phyloP scores from a whole-genome alignment of 2,797 vertebrate species.

The Podarcis lilfordi region DNA sequence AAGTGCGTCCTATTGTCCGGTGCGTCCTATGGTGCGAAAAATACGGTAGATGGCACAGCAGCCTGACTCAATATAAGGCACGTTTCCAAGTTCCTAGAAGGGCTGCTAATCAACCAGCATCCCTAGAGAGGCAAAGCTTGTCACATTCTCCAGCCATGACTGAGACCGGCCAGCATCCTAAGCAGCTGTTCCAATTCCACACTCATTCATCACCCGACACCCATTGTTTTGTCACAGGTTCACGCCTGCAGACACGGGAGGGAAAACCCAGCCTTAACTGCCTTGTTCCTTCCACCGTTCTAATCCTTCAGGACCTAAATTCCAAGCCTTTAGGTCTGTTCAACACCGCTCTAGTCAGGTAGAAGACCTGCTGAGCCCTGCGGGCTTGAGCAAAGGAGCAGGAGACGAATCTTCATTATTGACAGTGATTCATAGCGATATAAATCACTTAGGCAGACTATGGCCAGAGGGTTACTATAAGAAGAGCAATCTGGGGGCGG shows the following conservation, averaged over 20 bases:
- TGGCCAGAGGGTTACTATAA: not conserved
- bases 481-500: not conserved
- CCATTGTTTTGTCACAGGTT: constrained; percentile 3
- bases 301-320: not conserved
- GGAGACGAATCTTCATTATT: not conserved
- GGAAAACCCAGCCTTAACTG: not conserved
- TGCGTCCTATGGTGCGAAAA: too few relatives aligned
- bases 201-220: not conserved
- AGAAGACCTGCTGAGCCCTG: not conserved
- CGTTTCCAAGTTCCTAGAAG: not conserved
- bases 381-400: not conserved
- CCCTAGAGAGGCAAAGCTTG: not conserved
- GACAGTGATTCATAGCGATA: constrained; percentile 4
- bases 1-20: too few relatives aligned
- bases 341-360: not conserved
- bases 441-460: not conserved
- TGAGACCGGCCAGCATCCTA: not conserved
- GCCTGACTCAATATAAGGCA: too few relatives aligned
- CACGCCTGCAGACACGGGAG: not conserved
- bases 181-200: not conserved
- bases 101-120: not conserved
- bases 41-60: too few relatives aligned
- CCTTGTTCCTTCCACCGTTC: not conserved
- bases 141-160: not conserved
- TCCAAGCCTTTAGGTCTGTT: not conserved